These are phyloP conservation scores for Danaus plexippus DNA, from an alignment of 1,140 invertebrate genomes.

Conservation along the genomic window DNA sequence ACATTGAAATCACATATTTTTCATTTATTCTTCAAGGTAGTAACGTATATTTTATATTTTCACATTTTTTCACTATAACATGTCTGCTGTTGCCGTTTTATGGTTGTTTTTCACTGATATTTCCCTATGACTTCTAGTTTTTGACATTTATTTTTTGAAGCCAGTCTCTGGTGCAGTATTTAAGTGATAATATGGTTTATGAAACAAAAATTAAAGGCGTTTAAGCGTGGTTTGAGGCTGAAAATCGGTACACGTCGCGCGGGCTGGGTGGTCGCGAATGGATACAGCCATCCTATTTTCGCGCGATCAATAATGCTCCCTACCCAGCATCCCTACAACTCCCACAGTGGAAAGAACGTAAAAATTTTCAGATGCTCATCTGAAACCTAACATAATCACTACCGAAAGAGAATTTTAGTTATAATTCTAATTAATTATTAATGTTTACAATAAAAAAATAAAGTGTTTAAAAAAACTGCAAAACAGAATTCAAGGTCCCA, in stretches of 20 bases:
- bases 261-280: constrained; percentile 65
- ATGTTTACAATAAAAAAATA: constrained; percentile 23
- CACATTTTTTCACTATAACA: constrained; percentile 32
- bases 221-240: constrained; percentile 57
- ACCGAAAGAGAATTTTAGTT: not conserved
- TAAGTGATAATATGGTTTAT: constrained; percentile 38
- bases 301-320: constrained; percentile 73
- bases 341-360: constrained; percentile 26
- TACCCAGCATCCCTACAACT: constrained; percentile 69
- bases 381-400: not conserved
- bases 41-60: constrained; percentile 6
- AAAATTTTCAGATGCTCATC: constrained; percentile 5
- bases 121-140: constrained; percentile 15
- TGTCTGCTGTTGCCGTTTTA: constrained; percentile 35
- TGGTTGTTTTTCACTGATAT: constrained; percentile 24
- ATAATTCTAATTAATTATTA: constrained; percentile 7
- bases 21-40: constrained; percentile 6
- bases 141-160: constrained; percentile 19
- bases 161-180: constrained; percentile 18
- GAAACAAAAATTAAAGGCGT: constrained; percentile 43
- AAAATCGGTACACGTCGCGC: constrained; percentile 55
- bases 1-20: constrained; percentile 8
- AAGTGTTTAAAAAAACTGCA: constrained; percentile 16
- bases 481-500: constrained; percentile 74
- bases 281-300: constrained; percentile 67